Base-by-base conservation (phyloP, 37 sponge, comb jelly and placozoan species). In the Agelas oroides region DNA sequence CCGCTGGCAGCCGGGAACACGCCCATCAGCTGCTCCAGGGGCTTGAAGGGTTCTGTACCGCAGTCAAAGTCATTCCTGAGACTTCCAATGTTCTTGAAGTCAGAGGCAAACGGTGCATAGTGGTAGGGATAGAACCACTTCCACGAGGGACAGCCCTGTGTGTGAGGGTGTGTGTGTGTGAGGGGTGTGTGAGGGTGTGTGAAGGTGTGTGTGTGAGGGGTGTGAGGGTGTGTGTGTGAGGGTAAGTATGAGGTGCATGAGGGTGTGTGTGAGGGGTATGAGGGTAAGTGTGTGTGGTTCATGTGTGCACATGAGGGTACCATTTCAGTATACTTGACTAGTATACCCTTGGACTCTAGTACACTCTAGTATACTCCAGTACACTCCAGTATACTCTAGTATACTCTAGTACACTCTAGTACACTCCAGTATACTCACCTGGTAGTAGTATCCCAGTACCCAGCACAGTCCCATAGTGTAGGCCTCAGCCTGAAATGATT, bases 61-160 rank as follows among this genome's bases (percentile, higher is more conserved):
- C 58, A 8, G 37, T 89, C 80, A 73, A 98, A 98, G 62, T 79
- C 81, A 61, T 89, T 90, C 0, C 78, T 46, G 34, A 98, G 65
- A 0, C 92, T 46, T 0, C 78, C 68, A 37, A 99, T 91, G 84
- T 91, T 53, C 36, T 53, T 76, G 83, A 99, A 99, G 84, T 99
- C 99, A 11, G 99, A 99, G 38, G 99, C 99, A 92, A 99, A 99
- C 0, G 99, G 99, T 72, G 99, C 99, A 66, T 99, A 99, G 79
- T 99, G 99, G 84, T 90, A 99, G 0, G 97, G 96, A 55, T 92
- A 99, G 92, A 86, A 99, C 99, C 99, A 99, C 64, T 99, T 99
- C 99, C 99, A 99, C 6, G 92, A 93, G 16, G 97, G 92, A 62
- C 99, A 99, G 5, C 99, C 99, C 90, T 98, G 87, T 18, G 57